phyloP scores from a whole-genome alignment of 2,797 vertebrate species.

The Sphenodon punctatus region DNA sequence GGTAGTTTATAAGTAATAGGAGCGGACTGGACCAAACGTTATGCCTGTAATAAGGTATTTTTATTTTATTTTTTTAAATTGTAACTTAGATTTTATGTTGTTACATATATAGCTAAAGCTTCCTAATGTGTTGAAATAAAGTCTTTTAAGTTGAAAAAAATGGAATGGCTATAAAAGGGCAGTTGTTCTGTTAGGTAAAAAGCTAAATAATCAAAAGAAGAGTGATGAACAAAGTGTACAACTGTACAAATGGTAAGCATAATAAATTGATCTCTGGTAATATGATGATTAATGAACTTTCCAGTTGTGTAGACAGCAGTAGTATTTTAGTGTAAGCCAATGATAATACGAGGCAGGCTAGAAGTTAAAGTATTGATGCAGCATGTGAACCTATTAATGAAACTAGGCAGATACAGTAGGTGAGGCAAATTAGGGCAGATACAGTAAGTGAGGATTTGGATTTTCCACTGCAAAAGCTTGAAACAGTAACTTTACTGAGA shows the following conservation, averaged over 20 bases:
- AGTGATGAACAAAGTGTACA: neutral
- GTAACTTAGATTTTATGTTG: neutral
- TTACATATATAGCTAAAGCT: no score
- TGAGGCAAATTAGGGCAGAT: neutral
- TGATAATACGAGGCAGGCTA: neutral
- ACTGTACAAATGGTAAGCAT: no score
- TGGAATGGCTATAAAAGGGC: neutral
- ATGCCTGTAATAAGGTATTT: neutral
- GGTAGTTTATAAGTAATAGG: neutral
- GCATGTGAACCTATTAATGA: neutral
- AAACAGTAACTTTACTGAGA: neutral
- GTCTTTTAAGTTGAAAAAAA: neutral
- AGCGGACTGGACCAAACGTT: neutral
- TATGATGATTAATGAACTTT: neutral
- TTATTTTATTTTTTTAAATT: no score
- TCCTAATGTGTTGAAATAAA: neutral
- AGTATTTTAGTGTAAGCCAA: neutral
- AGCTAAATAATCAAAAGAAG: neutral
- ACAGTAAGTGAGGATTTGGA: neutral
- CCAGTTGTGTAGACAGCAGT: neutral
- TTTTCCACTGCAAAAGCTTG: neutral
- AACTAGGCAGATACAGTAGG: neutral
- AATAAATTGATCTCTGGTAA: neutral
- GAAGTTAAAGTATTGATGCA: neutral
- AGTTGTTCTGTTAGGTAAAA: neutral